Evolutionary conservation across 2,888 invertebrate species (phyloP).

Genomic region (Mimas tiliae): DNA sequence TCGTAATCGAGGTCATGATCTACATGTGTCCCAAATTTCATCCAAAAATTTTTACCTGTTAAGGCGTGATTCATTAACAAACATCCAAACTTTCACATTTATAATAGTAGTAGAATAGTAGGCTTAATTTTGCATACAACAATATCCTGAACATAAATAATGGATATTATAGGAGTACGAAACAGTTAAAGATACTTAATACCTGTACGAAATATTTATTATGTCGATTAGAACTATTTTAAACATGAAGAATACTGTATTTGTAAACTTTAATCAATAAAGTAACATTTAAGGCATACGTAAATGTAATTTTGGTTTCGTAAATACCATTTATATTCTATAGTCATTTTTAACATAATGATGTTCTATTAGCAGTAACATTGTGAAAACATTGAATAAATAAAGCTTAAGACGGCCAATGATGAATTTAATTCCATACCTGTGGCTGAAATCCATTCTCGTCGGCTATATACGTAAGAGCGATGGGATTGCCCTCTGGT

Average conservation of each 20-base stretch:
- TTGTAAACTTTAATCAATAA: background rate
- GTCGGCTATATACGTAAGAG: slow-evolving; percentile 87
- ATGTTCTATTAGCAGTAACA: background rate
- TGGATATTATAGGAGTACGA: too few species aligned
- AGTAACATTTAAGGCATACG: background rate
- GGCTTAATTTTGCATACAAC: too few species aligned
- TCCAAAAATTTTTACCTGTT: too few species aligned
- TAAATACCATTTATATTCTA: background rate
- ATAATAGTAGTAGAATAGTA: too few species aligned
- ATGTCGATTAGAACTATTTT: background rate
- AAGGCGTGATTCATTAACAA: too few species aligned
- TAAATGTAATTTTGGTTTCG: slow-evolving; percentile 2
- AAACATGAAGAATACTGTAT: background rate
- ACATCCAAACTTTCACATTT: too few species aligned
- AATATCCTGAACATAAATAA: too few species aligned
- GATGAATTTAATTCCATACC: slow-evolving; percentile 49
- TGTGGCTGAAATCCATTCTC: slow-evolving; percentile 88
- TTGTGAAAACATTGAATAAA: slow-evolving; percentile 7
- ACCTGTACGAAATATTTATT: too few species aligned
- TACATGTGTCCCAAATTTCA: too few species aligned
- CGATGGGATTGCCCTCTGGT: slow-evolving; percentile 87
- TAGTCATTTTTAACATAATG: background rate
- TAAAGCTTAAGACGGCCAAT: background rate
- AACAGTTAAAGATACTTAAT: too few species aligned
- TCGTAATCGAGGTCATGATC: too few species aligned